Evolutionary conservation across 1,140 invertebrate genomes (phyloP), one percentile per base, ranked within the genome.

Genomic region (Drosophila santomea): DNA sequence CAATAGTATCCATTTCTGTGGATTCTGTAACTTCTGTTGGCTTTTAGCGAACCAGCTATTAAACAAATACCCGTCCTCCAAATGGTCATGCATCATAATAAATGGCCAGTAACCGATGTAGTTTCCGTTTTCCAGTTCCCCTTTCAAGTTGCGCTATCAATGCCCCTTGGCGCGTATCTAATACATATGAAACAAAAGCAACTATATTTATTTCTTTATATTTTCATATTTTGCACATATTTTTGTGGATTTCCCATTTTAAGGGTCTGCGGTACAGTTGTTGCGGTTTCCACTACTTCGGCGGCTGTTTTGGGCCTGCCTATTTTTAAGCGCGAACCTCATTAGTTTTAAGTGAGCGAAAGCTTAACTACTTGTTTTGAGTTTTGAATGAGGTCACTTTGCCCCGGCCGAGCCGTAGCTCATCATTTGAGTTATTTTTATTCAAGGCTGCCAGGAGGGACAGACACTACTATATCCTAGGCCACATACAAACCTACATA

Each of bases 341-440:
- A 88, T 88, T 88, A 88, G 83, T 88, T 88, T 88, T 89, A 88
- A 88, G 83, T 88, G 83, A 88, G 76, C 84, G 84, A 88, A 76
- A 89, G 79, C 83, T 88, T 83, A 88, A 83, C 84, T 83, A 88
- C 83, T 88, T 89, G 84, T 88, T 88, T 89, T 89, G 84, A 88
- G 83, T 88, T 86, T 89, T 88, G 80, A 89, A 88, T 88, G 83
- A 88, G 83, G 83, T 88, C 83, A 88, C 79, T 88, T 88, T 76
- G 67, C 55, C 60, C 79, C 72, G 72, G 67, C 81, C 67, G 36
- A 25, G 52, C 45, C 52, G 66, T 77, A 78, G 79, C 78, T 79
- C 83, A 88, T 88, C 84, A 88, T 88, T 88, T 83, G 72, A 80
- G 83, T 83, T 88, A 83, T 83, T 83, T 88, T 83, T 80, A 89